A percentile compares a stretch with the other conserved stretches of the same genome.
Evolutionary conservation across 2,113 vertebrate species (phyloP).

Genomic region (Cephalopholis sonnerati): DNA sequence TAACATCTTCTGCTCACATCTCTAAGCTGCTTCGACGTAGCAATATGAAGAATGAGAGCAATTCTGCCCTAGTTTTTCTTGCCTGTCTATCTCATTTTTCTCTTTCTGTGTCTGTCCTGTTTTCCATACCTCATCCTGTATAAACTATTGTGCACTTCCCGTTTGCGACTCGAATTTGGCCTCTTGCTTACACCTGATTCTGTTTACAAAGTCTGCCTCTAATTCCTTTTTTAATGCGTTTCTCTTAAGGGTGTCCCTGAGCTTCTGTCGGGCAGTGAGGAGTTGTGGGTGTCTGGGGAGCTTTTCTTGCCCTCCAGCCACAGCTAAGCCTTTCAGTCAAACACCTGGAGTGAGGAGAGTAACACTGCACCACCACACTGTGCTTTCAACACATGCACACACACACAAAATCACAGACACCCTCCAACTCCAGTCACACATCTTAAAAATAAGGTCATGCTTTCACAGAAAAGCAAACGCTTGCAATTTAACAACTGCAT

Average conservation of each 20-base stretch:
- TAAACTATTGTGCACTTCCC: slow-evolving; percentile 11
- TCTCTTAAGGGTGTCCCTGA: background rate
- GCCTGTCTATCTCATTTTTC: slow-evolving; percentile 9
- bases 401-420: slow-evolving; percentile 25
- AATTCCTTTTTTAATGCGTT: background rate
- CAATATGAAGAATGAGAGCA: slow-evolving; percentile 30
- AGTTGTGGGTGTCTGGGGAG: slow-evolving; percentile 38
- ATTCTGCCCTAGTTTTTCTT: slow-evolving; percentile 38
- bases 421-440: slow-evolving; percentile 15
- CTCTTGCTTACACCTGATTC: slow-evolving; percentile 1
- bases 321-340: slow-evolving; percentile 55
- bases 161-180: background rate
- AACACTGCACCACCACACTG: slow-evolving; percentile 36
- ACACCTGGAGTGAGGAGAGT: slow-evolving; percentile 55
- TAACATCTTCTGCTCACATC: slow-evolving; percentile 19
- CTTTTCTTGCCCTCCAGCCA: slow-evolving; percentile 29
- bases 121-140: background rate
- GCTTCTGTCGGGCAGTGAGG: slow-evolving; percentile 35
- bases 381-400: background rate
- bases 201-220: slow-evolving; percentile 10
- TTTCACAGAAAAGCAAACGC: slow-evolving; percentile 39
- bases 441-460: slow-evolving; percentile 54
- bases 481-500: slow-evolving; percentile 20
- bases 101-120: slow-evolving; percentile 8
- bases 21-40: slow-evolving; percentile 18